These are phyloP conservation scores for Drosophila vallismaia DNA, from an alignment of 2,888 invertebrate species.

Conservation along the genomic window DNA sequence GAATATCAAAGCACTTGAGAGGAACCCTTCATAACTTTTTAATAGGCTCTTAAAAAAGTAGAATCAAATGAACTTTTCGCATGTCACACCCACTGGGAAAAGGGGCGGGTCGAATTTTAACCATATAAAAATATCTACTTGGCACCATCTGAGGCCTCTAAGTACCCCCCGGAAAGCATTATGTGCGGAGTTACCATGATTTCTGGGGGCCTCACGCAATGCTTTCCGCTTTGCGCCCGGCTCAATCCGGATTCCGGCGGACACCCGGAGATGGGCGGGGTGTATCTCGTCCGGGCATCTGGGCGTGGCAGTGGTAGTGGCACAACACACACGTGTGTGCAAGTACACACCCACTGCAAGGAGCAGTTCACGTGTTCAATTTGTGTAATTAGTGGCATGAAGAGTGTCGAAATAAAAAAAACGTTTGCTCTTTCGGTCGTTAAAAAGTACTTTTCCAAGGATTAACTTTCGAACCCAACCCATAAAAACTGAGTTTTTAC, in stretches of 20 bases:
- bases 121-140: conserved; percentile 28
- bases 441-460: not conserved
- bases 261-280: conserved; percentile 6
- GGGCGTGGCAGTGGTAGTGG: conserved; percentile 37
- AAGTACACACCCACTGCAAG: conserved; percentile 30
- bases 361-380: conserved; percentile 63
- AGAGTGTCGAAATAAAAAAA: conserved; percentile 44
- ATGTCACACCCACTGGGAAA: conserved; percentile 28
- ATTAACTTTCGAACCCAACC: not conserved
- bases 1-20: not conserved
- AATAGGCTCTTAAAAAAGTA: not conserved
- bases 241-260: conserved; percentile 41
- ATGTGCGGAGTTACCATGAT: conserved; percentile 28
- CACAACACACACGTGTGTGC: conserved; percentile 42
- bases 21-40: not conserved
- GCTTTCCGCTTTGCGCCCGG: conserved; percentile 40
- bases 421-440: conserved; percentile 3
- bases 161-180: conserved; percentile 30
- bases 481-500: not conserved
- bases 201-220: conserved; percentile 48
- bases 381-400: conserved; percentile 63
- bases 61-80: conserved; percentile 16
- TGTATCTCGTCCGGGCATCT: conserved; percentile 30
- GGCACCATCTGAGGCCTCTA: conserved; percentile 30
- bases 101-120: not conserved